phyloP scores from a whole-genome alignment of 2,113 vertebrate genomes.

The Sinocyclocheilus anophthalmus region DNA sequence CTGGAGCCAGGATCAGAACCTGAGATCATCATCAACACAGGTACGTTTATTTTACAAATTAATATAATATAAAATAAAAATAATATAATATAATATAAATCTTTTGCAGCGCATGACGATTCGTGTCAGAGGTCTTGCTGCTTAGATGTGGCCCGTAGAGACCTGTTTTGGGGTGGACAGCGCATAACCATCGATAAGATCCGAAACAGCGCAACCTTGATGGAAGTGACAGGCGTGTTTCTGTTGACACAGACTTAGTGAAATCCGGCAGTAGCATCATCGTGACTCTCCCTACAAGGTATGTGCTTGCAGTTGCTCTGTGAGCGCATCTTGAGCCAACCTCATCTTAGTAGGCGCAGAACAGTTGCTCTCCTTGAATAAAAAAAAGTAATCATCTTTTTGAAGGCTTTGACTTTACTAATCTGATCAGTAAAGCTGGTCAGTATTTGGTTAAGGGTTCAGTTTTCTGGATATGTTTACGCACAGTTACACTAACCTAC shows the following conservation, averaged over 20 bases:
- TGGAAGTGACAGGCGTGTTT: slow-evolving; percentile 79
- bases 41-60: slow-evolving; percentile 63
- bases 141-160: slow-evolving; percentile 85
- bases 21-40: slow-evolving; percentile 83
- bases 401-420: not conserved
- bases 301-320: slow-evolving; percentile 47
- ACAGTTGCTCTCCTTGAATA: too few species aligned
- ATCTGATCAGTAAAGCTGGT: too few species aligned
- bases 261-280: slow-evolving; percentile 94
- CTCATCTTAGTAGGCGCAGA: too few species aligned
- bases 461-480: too few species aligned
- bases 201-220: slow-evolving; percentile 84
- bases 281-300: slow-evolving; percentile 88
- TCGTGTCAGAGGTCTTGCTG: slow-evolving; percentile 92
- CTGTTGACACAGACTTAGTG: slow-evolving; percentile 87
- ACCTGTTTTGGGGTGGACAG: slow-evolving; percentile 97
- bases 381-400: not conserved
- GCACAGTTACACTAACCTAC: too few species aligned
- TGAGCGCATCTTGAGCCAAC: not conserved
- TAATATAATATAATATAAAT: not conserved
- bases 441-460: too few species aligned
- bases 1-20: slow-evolving; percentile 86
- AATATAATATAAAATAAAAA: not conserved
- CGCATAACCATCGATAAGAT: slow-evolving; percentile 87
- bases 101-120: slow-evolving; percentile 84